Conservation (phyloP, 35 echinoderm and acorn worm genomes). For the Ophiothrix spiculata region DNA sequence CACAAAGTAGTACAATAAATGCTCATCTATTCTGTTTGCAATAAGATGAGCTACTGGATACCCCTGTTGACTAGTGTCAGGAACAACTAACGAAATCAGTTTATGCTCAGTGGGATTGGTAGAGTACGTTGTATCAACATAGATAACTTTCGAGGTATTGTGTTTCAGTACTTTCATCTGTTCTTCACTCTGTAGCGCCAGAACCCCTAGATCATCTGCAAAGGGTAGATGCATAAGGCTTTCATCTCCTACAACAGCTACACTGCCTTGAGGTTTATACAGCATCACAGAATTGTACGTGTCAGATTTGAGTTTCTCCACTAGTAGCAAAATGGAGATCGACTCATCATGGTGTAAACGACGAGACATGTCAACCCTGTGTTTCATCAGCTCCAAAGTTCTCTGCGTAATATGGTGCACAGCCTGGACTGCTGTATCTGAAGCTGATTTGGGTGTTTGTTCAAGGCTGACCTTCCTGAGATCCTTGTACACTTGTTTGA, state of each 20-base stretch:
- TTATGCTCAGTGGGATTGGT: not conserved
- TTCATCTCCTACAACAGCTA: not conserved
- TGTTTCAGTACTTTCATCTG: not conserved
- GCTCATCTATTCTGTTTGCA: constrained; percentile 1
- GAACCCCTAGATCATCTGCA: not conserved
- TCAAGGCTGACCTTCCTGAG: not conserved
- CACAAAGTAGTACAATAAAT: not conserved
- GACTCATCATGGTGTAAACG: not conserved
- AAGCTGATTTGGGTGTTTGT: not conserved
- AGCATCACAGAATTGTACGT: not conserved
- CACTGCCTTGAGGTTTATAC: not conserved
- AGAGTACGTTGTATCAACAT: not conserved
- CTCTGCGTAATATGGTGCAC: not conserved
- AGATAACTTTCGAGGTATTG: not conserved
- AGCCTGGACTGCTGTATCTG: not conserved
- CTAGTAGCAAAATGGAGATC: not conserved
- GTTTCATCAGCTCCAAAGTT: not conserved
- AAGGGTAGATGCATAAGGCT: not conserved
- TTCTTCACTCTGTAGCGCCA: not conserved
- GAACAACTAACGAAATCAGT: not conserved
- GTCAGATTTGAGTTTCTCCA: not conserved
- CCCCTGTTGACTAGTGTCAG: not conserved
- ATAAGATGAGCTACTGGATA: not conserved
- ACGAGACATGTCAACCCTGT: not conserved
- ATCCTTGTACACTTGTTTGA: not conserved